A percentile compares a stretch with the other conserved stretches of the same genome.
These are phyloP conservation scores for Catamblyrhynchus diadema DNA, from an alignment of 2,797 vertebrate species.

Conservation along the genomic window DNA sequence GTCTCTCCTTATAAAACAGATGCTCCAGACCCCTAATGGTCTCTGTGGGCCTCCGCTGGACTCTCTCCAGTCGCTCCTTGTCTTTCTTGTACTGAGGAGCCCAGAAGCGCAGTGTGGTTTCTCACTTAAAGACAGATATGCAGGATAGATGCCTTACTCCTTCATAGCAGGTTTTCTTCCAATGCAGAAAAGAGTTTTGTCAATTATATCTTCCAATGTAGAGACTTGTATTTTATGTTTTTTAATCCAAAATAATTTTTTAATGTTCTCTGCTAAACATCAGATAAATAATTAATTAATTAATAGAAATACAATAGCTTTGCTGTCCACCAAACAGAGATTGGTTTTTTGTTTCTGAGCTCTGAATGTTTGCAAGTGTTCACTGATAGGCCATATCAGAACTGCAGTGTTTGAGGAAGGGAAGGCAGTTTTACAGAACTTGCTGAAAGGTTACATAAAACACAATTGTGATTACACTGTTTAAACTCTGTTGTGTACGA, in stretches of 20 bases:
- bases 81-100: background rate
- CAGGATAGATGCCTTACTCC: fast-evolving
- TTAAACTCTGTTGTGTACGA: background rate
- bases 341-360: background rate
- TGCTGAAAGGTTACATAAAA: background rate
- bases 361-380: background rate
- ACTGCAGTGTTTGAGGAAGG: background rate
- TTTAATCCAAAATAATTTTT: background rate
- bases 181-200: fast-evolving
- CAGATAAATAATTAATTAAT: background rate
- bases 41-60: background rate
- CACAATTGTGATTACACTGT: background rate
- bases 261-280: background rate
- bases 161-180: background rate
- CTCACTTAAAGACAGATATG: fast-evolving
- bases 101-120: fast-evolving
- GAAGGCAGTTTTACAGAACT: background rate
- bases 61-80: background rate
- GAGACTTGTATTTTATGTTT: background rate
- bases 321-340: background rate
- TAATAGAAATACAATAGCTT: background rate
- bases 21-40: background rate
- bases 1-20: background rate
- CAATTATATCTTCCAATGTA: fast-evolving
- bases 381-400: fast-evolving